Evolutionary conservation across 64 coral and sea anemone species (phyloP), one percentile per base, ranked within the genome.

Genomic region (Trachythela sp.): DNA sequence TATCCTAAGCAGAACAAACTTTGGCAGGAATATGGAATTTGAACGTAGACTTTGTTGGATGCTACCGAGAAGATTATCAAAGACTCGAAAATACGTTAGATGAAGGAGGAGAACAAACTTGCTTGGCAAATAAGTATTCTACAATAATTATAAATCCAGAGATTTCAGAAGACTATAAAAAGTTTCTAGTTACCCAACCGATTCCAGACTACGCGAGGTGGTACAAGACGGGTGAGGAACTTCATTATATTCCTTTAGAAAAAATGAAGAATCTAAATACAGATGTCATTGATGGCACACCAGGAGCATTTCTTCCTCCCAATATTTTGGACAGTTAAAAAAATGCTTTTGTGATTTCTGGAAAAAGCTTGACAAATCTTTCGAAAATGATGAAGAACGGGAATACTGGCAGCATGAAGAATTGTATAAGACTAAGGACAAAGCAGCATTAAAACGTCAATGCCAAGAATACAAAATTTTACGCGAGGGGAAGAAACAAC

Each of bases 131-230:
- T 27, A 26, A 86, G 48, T 91, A 91, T 32, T 86, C 84, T 18
- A 68, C 83, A 33, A 84, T 80, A 48, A 48, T 91, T 18, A 86
- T 85, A 50, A 54, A 87, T 13, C 88, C 88, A 17, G 88, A 89
- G 22, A n/a, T 89, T 33, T 2, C 8, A 14, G 30, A 91, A 48
- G 9, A 87, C 0, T 1, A 64, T 48, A 52, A 67, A 13, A 48
- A 26, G 0, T 38, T 85, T 41, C 29, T 85, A 29, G 58, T 72
- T 37, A 85, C 27, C 58, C 89, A 91, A 40, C 92, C 92, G 38
- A 76, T 93, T 50, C 92, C 92, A 54, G 92, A 93, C n/a, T 93
- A 76, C 48, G 42, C 70, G 39, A 22, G 83, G 67, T 91, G 89
- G 92, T 48, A 54, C 13, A 27, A 76, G 29, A 86, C 92, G 15